Percentiles rank a stretch among this genome's conserved stretches.
phyloP scores from a whole-genome alignment of 2,797 vertebrate genomes.

The Lophius americanus region DNA sequence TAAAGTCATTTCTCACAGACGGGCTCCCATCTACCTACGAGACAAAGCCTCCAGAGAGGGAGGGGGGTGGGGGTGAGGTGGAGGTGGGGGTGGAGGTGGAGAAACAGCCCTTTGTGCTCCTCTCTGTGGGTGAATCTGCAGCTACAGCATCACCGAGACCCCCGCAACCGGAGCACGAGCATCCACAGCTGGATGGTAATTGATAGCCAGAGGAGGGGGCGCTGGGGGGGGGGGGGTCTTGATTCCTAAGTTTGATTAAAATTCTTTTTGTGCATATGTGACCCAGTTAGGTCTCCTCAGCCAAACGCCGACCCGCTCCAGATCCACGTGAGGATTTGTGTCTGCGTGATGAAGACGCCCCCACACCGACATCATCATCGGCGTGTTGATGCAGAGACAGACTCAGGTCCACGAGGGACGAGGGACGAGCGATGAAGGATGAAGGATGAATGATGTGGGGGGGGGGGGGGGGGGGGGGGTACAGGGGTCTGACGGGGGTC shows the following conservation, averaged over 20 bases:
- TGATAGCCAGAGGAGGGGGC: neutral
- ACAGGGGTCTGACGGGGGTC: too few relatives aligned
- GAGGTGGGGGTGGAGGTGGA: conserved; percentile 31
- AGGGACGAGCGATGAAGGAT: too few relatives aligned
- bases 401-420: neutral
- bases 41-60: conserved; percentile 45
- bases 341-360: too few relatives aligned
- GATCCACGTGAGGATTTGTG: neutral
- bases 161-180: too few relatives aligned
- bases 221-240: conserved; percentile 57
- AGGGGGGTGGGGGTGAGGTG: neutral
- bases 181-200: too few relatives aligned
- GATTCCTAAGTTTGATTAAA: conserved; percentile 68
- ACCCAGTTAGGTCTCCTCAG: conserved; percentile 62
- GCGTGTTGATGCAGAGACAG: neutral
- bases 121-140: conserved; percentile 8
- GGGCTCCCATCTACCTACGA: conserved; percentile 67
- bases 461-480: too few relatives aligned
- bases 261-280: conserved; percentile 64
- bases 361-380: too few relatives aligned
- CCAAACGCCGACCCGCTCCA: conserved; percentile 38
- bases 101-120: conserved; percentile 8
- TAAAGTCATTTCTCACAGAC: conserved; percentile 79
- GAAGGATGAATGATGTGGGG: too few relatives aligned
- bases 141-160: neutral